Conservation (phyloP, 2,797 vertebrate species). For the Oophaga sylvatica region DNA sequence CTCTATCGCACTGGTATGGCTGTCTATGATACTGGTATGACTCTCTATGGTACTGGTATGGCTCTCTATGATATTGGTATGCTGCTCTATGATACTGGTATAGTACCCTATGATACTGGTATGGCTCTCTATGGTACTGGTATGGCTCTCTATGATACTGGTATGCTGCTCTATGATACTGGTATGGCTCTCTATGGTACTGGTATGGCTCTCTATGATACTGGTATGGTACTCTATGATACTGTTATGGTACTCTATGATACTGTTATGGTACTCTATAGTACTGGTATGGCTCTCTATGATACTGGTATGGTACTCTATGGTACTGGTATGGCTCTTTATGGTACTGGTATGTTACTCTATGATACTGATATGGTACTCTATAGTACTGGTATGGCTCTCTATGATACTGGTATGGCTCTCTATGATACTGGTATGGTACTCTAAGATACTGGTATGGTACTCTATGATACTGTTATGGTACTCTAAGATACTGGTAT, state of each 20-base stretch:
- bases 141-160: background rate
- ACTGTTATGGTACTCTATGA: too few relatives aligned
- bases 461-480: background rate
- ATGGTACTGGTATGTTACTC: too few relatives aligned
- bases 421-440: too few relatives aligned
- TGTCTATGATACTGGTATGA: background rate
- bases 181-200: background rate
- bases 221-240: background rate
- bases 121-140: background rate
- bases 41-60: background rate
- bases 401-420: background rate
- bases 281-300: too few relatives aligned
- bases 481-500: too few relatives aligned
- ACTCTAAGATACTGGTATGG: background rate
- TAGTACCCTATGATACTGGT: background rate
- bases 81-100: too few relatives aligned
- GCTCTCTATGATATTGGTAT: background rate
- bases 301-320: background rate
- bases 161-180: too few relatives aligned
- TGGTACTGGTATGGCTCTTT: too few relatives aligned
- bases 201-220: too few relatives aligned
- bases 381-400: background rate
- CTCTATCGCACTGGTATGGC: too few relatives aligned
- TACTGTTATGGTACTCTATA: background rate
- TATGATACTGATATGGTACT: too few relatives aligned